Evolutionary conservation across 1,140 invertebrate genomes (phyloP).

Genomic region (Drosophila pectinifera): DNA sequence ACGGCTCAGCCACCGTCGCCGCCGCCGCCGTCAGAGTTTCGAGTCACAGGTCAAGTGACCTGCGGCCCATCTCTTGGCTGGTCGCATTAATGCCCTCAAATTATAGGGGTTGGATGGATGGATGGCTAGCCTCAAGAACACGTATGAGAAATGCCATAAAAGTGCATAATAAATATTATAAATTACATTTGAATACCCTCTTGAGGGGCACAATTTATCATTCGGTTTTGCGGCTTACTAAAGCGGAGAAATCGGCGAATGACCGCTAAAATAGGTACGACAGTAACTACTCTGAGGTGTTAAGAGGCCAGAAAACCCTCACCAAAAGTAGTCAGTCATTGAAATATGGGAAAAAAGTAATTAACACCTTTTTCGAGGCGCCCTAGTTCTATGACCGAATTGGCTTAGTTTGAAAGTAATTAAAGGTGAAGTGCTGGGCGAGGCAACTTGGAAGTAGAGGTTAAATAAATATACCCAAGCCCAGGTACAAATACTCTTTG

Average conservation of each 20-base stretch:
- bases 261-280: conserved; percentile 16
- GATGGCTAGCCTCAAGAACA: conserved; percentile 64
- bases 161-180: conserved; percentile 58
- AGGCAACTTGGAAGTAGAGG: background rate
- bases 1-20: conserved; percentile 39
- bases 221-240: conserved; percentile 28
- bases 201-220: conserved; percentile 47
- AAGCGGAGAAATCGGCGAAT: conserved; percentile 39
- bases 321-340: conserved; percentile 20
- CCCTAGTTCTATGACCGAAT: conserved; percentile 19
- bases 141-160: conserved; percentile 50
- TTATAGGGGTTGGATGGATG: conserved; percentile 60
- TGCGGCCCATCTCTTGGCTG: conserved; percentile 58
- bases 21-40: conserved; percentile 16
- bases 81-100: conserved; percentile 54
- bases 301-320: conserved; percentile 6
- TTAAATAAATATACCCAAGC: too few relatives aligned
- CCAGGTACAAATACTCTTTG: background rate
- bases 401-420: conserved; percentile 11
- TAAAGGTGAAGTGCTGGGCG: background rate
- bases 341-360: conserved; percentile 20
- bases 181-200: conserved; percentile 58
- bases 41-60: conserved; percentile 70
- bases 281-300: conserved; percentile 14
- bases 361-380: conserved; percentile 25